Percentiles rank a stretch among this genome's conserved stretches.
These are phyloP conservation scores for Cranoglanis bouderius DNA, from an alignment of 2,113 vertebrate species.

Conservation along the genomic window DNA sequence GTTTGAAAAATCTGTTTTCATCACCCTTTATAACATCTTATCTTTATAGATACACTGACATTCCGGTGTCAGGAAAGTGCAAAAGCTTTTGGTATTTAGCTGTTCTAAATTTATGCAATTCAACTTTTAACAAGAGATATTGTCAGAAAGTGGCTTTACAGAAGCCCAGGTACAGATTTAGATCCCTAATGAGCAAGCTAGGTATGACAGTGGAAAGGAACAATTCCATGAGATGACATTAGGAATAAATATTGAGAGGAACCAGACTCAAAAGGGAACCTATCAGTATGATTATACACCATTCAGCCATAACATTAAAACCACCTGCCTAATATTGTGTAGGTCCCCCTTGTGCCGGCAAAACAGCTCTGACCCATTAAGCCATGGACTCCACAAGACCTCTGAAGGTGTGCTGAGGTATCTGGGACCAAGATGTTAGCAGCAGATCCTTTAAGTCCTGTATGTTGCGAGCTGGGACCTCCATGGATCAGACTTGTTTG, in stretches of 20 bases:
- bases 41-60: slow-evolving; percentile 10
- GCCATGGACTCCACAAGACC: too few species aligned
- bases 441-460: too few species aligned
- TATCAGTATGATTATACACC: not conserved
- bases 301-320: too few species aligned
- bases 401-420: too few species aligned
- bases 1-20: slow-evolving; percentile 3
- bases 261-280: not conserved
- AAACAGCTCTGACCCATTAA: too few species aligned
- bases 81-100: slow-evolving; percentile 6
- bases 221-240: not conserved
- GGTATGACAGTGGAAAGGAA: slow-evolving; percentile 11
- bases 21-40: not conserved
- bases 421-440: too few species aligned
- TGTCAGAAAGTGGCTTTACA: not conserved
- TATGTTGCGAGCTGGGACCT: too few species aligned
- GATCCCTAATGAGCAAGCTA: not conserved
- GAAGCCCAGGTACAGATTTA: not conserved
- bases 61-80: not conserved
- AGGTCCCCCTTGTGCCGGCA: too few species aligned
- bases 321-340: too few species aligned
- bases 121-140: not conserved
- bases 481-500: too few species aligned
- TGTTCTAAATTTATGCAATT: not conserved
- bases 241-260: not conserved